Base-by-base conservation (phyloP, 2,113 vertebrate genomes). In the Sinocyclocheilus rhinocerous region DNA sequence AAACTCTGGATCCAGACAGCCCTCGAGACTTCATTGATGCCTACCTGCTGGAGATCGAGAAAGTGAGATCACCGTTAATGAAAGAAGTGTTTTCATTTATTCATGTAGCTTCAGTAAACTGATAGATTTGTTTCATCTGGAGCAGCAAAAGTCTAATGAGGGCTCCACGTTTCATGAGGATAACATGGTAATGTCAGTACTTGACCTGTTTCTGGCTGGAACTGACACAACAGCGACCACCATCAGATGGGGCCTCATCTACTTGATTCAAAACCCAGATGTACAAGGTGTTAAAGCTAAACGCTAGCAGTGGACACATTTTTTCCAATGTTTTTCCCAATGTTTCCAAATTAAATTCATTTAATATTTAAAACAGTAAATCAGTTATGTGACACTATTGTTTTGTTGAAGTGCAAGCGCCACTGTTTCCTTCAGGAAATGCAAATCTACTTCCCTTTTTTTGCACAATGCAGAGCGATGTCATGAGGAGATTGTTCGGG, bases 141-240 rank as follows among this genome's bases (percentile, higher is more conserved):
- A 63, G 77, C 92, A 95, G 95, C 91, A 89, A 48, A 83, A 78
- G 85, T 88, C 91, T 0, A 79, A 92, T 10, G 86, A 93, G 1
- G 67, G 89, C n/a, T 93, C 94, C 0, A 92, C 92, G 0, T 95
- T 95, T 89, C 91, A 84, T 10, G 92, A 93, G 45, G 92, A 95
- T 8, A 96, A 95, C 4, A 86, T 96, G 92, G 39, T 93, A 73
- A 91, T 94, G 73, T 93, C 90, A 4, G 85, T 92, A 36, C 84
- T 84, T 0, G 93, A 95, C 73, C 92, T 96, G 39, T 92, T 95
- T 91, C 76, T 94, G 39, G 95, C 94, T 85, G 95, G 95, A 81
- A 93, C 92, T 0, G 92, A 95, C 88, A 95, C 93, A 39, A 95
- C 89, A 0, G 88, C 94, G 0, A 93, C 89, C 76, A 95, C 93